Base-by-base conservation (phyloP, 2,888 invertebrate genomes). In the Sarcophaga caerulescens region DNA sequence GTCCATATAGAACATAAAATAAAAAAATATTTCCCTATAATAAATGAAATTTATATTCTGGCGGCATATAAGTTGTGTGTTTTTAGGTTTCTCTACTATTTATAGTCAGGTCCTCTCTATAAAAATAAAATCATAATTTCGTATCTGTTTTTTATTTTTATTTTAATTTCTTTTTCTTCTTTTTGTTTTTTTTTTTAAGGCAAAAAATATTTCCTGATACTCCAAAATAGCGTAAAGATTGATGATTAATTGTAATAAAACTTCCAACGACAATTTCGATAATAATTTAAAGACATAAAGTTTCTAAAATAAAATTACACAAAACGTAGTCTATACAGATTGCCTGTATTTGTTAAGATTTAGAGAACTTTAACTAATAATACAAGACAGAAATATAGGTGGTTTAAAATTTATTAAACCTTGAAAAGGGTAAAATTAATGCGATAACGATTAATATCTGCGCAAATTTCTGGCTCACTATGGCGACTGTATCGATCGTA, bases 151-250 rank as follows among this genome's bases (percentile, higher is more conserved):
- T 44, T 60, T 12, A 17, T 59, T 59, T 62, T 59, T 25, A 21
- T 19, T 60, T 35, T 25, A 4, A 6, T 6, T 35, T 35, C 6
- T 35, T 35, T 3, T 35, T 35, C n/a, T n/a, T n/a, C n/a, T 3
- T 35, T 35, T 8, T 35, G 8, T 2, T 14, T 4, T 4, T 12
- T 47, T 12, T 47, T 52, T 17, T 52, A 17, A 52, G 4, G 79
- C 35, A 79, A 84, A 84, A 79, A 70, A 75, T 79, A 80, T 84
- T 80, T 84, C 84, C 84, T 79, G 79, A 84, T 75, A 65, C 21
- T 57, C 23, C 45, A 6, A 19, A 63, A 47, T 23, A 17, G 17
- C 52, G 52, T 14, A 17, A 52, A 52, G 17, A 12, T 52, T 52
- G 52, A 52, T 52, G 52, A 52, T 52, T 52, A 52, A 52, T 52